A percentile compares a stretch with the other conserved stretches of the same genome.
Evolutionary conservation across 2,113 vertebrate genomes (phyloP).

Genomic region (Periophthalmodon schlosseri): DNA sequence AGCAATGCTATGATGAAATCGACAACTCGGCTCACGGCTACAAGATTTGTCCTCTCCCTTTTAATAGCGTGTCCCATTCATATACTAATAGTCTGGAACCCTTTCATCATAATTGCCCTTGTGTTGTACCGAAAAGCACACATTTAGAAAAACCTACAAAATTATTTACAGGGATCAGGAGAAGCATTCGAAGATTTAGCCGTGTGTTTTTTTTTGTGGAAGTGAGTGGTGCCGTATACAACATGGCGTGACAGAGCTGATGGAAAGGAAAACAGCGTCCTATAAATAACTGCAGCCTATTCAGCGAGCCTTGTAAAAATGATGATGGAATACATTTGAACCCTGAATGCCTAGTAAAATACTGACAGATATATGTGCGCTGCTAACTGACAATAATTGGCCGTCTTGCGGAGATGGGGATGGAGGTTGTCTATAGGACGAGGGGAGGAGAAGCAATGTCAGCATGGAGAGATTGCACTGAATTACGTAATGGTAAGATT

Average conservation of each 20-base stretch:
- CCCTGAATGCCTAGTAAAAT: slow-evolving; percentile 61
- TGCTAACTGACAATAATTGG: slow-evolving; percentile 62
- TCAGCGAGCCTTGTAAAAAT: slow-evolving; percentile 63
- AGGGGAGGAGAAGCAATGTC: slow-evolving; percentile 15
- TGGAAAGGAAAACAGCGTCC: slow-evolving; percentile 58
- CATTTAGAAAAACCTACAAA: slow-evolving; percentile 1
- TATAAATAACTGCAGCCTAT: slow-evolving; percentile 71
- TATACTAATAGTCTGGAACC: not conserved
- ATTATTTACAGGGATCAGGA: slow-evolving; percentile 11
- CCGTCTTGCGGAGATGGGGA: slow-evolving; percentile 21
- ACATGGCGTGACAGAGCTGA: slow-evolving; percentile 50
- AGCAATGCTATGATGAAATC: too few species aligned
- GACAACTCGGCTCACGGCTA: too few species aligned
- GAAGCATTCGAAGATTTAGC: slow-evolving; percentile 42
- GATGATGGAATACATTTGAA: slow-evolving; percentile 65
- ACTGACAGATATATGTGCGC: slow-evolving; percentile 53
- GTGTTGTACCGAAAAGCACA: not conserved
- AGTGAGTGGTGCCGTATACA: slow-evolving; percentile 45
- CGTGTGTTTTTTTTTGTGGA: slow-evolving; percentile 17
- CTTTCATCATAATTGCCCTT: not conserved
- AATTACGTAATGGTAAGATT: not conserved
- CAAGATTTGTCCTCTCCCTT: not conserved
- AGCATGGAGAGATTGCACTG: slow-evolving; percentile 2
- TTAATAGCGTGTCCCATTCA: not conserved
- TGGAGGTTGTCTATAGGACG: slow-evolving; percentile 33